Percentiles rank a stretch among this genome's conserved stretches.
Evolutionary conservation across 2,888 invertebrate genomes (phyloP).

Genomic region (Polylopha cassiicola): DNA sequence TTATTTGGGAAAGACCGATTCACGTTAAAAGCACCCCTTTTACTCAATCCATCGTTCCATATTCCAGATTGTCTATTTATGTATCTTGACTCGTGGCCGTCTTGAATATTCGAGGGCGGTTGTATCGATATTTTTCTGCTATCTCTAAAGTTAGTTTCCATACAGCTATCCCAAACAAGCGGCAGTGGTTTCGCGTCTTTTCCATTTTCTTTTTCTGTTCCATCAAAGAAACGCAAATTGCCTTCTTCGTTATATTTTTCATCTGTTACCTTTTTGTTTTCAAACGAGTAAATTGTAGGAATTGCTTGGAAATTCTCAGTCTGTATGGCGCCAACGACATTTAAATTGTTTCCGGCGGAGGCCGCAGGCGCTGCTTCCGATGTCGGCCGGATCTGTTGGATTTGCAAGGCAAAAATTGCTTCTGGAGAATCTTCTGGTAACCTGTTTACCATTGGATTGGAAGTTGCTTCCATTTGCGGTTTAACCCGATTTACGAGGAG

Average conservation of each 20-base stretch:
- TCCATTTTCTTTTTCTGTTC: constrained; percentile 26
- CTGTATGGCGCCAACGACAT: constrained; percentile 44
- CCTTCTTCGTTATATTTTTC: constrained; percentile 42
- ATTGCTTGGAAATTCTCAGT: constrained; percentile 64
- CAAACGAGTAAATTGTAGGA: constrained; percentile 49
- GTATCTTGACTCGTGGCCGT: constrained; percentile 36
- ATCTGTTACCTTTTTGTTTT: constrained; percentile 39
- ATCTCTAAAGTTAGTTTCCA: constrained; percentile 48
- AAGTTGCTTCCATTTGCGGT: constrained; percentile 32
- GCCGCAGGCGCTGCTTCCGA: constrained; percentile 57
- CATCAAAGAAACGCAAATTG: constrained; percentile 37
- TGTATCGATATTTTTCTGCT: constrained; percentile 34
- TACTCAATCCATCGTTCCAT: constrained; percentile 37
- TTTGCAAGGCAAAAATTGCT: constrained; percentile 52
- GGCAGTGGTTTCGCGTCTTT: constrained; percentile 35
- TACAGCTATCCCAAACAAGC: constrained; percentile 61
- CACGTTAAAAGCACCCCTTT: constrained; percentile 45
- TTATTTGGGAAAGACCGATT: constrained; percentile 45
- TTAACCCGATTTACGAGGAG: constrained; percentile 46
- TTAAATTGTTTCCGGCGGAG: constrained; percentile 67
- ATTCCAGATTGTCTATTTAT: constrained; percentile 35
- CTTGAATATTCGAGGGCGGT: constrained; percentile 40
- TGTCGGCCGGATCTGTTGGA: constrained; percentile 52
- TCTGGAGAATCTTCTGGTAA: constrained; percentile 36
- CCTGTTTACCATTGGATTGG: constrained; percentile 40